A percentile compares a stretch with the other conserved stretches of the same genome.
Evolutionary conservation across 2,113 vertebrate species (phyloP).

Genomic region (Mustela lutreola): DNA sequence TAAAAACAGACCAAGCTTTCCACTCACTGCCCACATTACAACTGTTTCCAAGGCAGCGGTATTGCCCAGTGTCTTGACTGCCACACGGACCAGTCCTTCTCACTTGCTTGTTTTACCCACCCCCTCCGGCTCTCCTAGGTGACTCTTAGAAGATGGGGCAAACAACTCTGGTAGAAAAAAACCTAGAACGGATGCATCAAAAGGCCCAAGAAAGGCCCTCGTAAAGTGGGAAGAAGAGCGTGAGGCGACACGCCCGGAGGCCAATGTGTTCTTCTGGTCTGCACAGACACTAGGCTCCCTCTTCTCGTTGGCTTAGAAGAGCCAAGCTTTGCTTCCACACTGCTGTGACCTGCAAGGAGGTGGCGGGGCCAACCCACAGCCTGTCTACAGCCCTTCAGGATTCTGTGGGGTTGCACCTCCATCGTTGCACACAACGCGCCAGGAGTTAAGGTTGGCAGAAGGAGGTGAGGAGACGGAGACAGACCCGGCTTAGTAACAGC

Average conservation of each 20-base stretch:
- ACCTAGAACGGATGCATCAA: neutral
- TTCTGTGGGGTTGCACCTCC: neutral
- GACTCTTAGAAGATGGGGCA: neutral
- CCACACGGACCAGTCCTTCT: neutral
- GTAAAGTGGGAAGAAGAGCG: neutral
- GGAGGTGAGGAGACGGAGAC: neutral
- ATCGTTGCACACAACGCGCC: fast-evolving
- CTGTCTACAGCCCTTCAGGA: neutral
- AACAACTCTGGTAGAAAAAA: neutral
- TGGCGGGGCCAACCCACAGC: fast-evolving
- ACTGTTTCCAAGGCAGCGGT: neutral
- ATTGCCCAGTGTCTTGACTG: too few relatives aligned
- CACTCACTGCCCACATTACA: neutral
- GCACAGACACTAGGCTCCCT: neutral
- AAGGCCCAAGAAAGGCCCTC: neutral
- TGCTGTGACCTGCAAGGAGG: neutral
- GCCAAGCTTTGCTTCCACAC: fast-evolving
- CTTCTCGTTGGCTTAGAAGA: neutral
- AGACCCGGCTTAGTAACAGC: too few relatives aligned
- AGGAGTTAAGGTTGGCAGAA: neutral
- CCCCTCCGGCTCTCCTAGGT: neutral
- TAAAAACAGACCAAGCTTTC: neutral
- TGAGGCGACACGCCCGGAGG: fast-evolving
- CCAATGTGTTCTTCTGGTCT: neutral
- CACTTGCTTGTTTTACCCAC: neutral